Conservation (phyloP, 2,113 vertebrate genomes). For the Xyliphius kryptos region DNA sequence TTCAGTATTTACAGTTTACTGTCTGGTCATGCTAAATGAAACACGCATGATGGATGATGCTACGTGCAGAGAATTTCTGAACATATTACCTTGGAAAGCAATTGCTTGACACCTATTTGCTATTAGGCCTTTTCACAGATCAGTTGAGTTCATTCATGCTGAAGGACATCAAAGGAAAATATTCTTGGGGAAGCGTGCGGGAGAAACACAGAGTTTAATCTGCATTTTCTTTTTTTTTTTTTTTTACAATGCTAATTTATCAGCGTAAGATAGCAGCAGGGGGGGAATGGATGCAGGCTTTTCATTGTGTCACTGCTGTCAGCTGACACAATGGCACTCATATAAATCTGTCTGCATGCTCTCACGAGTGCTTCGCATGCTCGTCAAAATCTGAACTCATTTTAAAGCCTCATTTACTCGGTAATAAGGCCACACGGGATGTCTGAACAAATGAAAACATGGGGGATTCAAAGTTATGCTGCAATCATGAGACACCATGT, state of each 20-base stretch:
- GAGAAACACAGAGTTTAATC: slow-evolving; percentile 43
- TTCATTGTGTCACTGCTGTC: slow-evolving; percentile 31
- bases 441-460: slow-evolving; percentile 7
- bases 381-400: slow-evolving; percentile 6
- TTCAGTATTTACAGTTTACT: too few species aligned
- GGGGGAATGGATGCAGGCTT: slow-evolving; percentile 5
- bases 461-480: neutral
- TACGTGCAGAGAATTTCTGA: neutral
- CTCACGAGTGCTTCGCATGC: neutral
- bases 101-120: slow-evolving; percentile 13
- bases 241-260: slow-evolving; percentile 32
- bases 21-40: too few species aligned
- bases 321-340: slow-evolving; percentile 25
- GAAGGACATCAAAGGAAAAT: slow-evolving; percentile 42
- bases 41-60: neutral
- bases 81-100: slow-evolving; percentile 7
- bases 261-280: slow-evolving; percentile 21
- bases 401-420: slow-evolving; percentile 16
- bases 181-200: neutral
- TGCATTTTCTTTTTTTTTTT: slow-evolving; percentile 5
- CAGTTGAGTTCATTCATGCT: neutral
- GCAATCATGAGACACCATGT: neutral
- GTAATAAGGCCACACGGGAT: slow-evolving; percentile 14
- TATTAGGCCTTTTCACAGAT: slow-evolving; percentile 23
- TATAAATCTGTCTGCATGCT: slow-evolving; percentile 25